Evolutionary conservation across 2,113 vertebrate species (phyloP).

Genomic region (Oryzias curvinotus): DNA sequence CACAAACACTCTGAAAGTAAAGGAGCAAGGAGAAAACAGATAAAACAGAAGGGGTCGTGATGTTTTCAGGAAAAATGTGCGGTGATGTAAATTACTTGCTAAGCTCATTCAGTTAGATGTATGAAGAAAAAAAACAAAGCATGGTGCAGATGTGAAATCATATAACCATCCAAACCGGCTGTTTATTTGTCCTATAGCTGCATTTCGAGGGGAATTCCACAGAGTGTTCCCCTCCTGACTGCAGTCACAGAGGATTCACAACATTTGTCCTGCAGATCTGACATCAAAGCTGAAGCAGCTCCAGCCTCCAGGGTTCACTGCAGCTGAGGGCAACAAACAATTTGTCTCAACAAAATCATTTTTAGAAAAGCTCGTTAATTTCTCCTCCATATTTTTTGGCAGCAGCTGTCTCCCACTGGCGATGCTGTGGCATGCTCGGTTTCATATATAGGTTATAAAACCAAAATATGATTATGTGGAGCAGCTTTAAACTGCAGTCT

Average conservation of each 20-base stretch:
- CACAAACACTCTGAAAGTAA: background rate
- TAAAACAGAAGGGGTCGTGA: background rate
- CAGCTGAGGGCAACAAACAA: slow-evolving; percentile 4
- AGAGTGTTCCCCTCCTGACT: background rate
- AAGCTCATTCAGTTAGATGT: background rate
- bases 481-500: background rate
- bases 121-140: background rate
- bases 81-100: background rate
- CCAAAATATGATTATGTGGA: slow-evolving; percentile 1
- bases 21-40: background rate
- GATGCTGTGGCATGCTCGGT: background rate
- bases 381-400: slow-evolving; percentile 4
- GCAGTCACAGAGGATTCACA: background rate
- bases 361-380: slow-evolving; percentile 23
- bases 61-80: too few species aligned
- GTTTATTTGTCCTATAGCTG: background rate
- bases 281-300: background rate
- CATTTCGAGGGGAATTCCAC: background rate
- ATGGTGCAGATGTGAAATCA: background rate
- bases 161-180: background rate
- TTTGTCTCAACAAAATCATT: slow-evolving; percentile 14
- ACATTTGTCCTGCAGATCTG: background rate
- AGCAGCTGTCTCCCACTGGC: background rate
- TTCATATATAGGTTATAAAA: background rate
- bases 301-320: background rate